These are phyloP conservation scores for Syngnathus floridae DNA, from an alignment of 2,113 vertebrate genomes.

Conservation along the genomic window DNA sequence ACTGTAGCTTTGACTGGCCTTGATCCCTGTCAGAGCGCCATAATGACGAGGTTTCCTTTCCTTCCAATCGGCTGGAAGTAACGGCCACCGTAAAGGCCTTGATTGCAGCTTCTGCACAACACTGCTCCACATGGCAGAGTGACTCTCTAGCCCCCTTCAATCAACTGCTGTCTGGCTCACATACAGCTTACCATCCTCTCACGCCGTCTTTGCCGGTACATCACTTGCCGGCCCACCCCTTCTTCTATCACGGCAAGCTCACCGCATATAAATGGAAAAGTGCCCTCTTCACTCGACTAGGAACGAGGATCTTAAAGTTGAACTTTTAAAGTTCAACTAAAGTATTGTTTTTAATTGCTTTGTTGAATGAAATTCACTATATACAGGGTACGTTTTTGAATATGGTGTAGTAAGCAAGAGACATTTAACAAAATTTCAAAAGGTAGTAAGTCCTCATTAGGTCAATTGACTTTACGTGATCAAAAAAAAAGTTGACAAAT, in stretches of 20 bases:
- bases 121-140: constrained; percentile 24
- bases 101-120: constrained; percentile 48
- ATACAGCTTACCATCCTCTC: constrained; percentile 21
- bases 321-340: background rate
- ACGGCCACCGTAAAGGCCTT: constrained; percentile 45
- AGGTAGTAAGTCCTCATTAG: too few species aligned
- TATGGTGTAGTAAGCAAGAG: background rate
- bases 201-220: constrained; percentile 17
- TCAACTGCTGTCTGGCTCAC: constrained; percentile 37
- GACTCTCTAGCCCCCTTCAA: constrained; percentile 30
- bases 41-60: constrained; percentile 48
- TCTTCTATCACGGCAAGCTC: constrained; percentile 10
- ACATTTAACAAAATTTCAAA: too few species aligned
- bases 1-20: constrained; percentile 37
- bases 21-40: constrained; percentile 42
- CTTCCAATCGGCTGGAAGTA: constrained; percentile 46
- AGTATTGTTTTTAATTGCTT: background rate
- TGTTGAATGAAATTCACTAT: background rate
- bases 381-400: background rate
- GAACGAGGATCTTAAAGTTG: background rate
- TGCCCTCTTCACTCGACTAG: background rate
- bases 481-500: too few species aligned
- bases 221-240: constrained; percentile 1
- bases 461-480: too few species aligned
- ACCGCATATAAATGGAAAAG: background rate